These are phyloP conservation scores for Rhabdophis nuchalis DNA, from an alignment of 2,797 vertebrate species.

Conservation along the genomic window DNA sequence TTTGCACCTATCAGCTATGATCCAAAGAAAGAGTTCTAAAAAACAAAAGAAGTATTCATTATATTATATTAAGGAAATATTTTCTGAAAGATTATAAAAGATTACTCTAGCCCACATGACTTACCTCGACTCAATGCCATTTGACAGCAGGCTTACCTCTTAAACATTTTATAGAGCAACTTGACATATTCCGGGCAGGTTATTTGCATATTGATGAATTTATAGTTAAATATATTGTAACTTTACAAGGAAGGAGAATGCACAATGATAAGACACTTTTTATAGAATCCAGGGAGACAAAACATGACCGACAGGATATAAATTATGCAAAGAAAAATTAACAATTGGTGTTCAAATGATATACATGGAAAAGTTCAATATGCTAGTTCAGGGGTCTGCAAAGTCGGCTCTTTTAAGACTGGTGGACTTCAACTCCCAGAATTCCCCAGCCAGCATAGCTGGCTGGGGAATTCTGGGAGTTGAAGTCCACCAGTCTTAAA, in stretches of 20 bases:
- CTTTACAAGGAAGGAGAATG: neutral
- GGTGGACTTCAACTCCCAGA: no score
- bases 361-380: neutral
- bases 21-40: neutral
- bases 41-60: neutral
- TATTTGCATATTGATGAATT: neutral
- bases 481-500: no score
- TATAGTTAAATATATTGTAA: constrained; percentile 1
- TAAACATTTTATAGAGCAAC: neutral
- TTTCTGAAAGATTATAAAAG: constrained; percentile 3
- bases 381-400: no score
- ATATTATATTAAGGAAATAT: neutral
- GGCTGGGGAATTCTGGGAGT: no score
- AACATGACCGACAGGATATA: neutral
- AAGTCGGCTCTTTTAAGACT: no score
- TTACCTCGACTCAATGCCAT: constrained; percentile 1
- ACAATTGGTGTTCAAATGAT: neutral
- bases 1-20: constrained; percentile 2
- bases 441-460: no score
- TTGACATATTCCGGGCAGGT: constrained; percentile 14
- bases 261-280: constrained; percentile 12
- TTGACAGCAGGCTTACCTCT: constrained; percentile 15
- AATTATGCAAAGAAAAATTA: neutral
- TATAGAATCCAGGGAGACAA: constrained; percentile 15
- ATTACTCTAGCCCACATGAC: neutral